Conservation (phyloP, 1,140 invertebrate species). For the Caerostris darwini region DNA sequence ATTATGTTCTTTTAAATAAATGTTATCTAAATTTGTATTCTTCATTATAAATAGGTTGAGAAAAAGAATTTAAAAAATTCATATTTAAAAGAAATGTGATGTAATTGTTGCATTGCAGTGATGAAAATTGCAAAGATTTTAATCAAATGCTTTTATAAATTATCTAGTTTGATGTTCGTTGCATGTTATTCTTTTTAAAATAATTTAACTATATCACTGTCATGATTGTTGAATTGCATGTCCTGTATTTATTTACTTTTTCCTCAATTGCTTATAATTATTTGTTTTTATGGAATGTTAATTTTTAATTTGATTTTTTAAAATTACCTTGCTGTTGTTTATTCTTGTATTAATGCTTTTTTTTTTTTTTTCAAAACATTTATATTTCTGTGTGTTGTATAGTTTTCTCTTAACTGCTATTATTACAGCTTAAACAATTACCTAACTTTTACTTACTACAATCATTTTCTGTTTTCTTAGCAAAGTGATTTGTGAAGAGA, state of each 20-base stretch:
- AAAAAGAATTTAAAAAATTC: no score
- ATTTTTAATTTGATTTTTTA: neutral
- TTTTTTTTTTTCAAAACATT: neutral
- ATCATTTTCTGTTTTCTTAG: conserved; percentile 67
- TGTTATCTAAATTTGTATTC: no score
- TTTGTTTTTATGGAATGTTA: conserved; percentile 8
- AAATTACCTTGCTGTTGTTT: neutral
- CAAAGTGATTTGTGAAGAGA: conserved; percentile 79
- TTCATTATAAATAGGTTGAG: no score
- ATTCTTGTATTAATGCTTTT: neutral
- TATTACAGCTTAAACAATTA: no score
- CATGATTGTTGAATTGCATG: neutral
- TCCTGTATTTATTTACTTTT: neutral
- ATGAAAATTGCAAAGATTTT: neutral
- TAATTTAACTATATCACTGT: neutral
- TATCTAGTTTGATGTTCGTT: neutral
- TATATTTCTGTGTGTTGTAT: neutral
- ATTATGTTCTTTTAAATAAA: no score
- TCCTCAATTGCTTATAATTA: neutral
- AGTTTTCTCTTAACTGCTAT: neutral
- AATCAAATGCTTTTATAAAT: conserved; percentile 1
- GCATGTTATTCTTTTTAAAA: conserved; percentile 16
- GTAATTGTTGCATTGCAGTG: neutral
- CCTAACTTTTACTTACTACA: neutral
- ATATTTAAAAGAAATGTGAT: no score